Evolutionary conservation across 2,797 vertebrate genomes (phyloP).

Genomic region (Gobionotothen gibberifrons): DNA sequence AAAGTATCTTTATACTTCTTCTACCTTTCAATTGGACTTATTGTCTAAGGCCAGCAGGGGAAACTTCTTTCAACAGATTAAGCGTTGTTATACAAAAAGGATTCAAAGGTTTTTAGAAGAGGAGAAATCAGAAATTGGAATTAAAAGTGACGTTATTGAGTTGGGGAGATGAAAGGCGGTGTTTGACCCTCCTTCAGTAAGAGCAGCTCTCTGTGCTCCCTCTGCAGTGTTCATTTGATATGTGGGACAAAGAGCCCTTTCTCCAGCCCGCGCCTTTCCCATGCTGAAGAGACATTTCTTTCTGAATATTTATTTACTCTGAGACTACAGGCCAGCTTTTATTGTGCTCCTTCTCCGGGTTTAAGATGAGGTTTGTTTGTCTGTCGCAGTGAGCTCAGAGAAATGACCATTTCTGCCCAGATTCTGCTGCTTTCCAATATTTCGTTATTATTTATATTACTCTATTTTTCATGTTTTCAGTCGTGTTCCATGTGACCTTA

Average conservation of each 20-base stretch:
- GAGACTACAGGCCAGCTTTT: constrained; percentile 63
- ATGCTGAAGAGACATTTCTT: constrained; percentile 75
- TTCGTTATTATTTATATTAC: no score
- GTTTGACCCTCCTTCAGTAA: constrained; percentile 28
- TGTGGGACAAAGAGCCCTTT: constrained; percentile 73
- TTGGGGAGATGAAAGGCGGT: constrained; percentile 25
- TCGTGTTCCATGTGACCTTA: not conserved
- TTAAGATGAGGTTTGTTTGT: constrained; percentile 46
- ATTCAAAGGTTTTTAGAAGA: not conserved
- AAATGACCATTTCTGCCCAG: constrained; percentile 19
- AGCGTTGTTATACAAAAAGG: not conserved
- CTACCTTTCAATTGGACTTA: no score
- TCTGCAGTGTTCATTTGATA: constrained; percentile 67
- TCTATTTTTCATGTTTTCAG: not conserved
- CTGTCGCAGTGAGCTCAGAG: constrained; percentile 28
- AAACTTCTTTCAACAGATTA: not conserved
- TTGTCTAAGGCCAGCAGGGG: constrained; percentile 1
- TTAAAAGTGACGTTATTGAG: not conserved
- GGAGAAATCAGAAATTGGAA: not conserved
- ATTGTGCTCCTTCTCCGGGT: constrained; percentile 47
- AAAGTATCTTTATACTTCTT: no score
- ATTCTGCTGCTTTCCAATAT: not conserved
- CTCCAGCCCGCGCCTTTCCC: constrained; percentile 82
- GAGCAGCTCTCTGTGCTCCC: constrained; percentile 60
- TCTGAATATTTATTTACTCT: constrained; percentile 77